Percentiles rank a stretch among this genome's conserved stretches.
Evolutionary conservation across 92 coral and sea anemone species (phyloP).

Genomic region (Isaurus tuberculatus): DNA sequence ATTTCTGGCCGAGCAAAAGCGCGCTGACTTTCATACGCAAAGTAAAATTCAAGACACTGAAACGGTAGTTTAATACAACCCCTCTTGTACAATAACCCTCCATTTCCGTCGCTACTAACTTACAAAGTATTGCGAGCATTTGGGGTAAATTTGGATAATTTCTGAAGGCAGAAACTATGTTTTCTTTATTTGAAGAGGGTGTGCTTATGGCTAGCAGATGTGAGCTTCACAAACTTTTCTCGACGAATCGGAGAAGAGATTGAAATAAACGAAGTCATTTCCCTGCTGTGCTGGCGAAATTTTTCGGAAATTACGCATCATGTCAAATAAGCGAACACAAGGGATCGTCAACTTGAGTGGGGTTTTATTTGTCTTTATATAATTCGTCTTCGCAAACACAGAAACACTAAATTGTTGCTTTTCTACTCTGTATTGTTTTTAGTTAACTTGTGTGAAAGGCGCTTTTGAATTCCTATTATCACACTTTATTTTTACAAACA

Average conservation of each 20-base stretch:
- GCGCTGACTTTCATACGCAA: conserved; percentile 20
- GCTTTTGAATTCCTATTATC: neutral
- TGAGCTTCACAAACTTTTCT: conserved; percentile 13
- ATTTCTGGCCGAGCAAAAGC: neutral
- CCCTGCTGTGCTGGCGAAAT: conserved; percentile 41
- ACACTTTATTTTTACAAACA: neutral
- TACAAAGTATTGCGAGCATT: conserved; percentile 17
- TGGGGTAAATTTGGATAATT: conserved; percentile 22
- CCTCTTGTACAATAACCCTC: conserved; percentile 28
- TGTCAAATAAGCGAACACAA: neutral
- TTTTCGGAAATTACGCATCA: conserved; percentile 45
- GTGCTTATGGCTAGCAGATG: conserved; percentile 50
- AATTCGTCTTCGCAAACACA: neutral
- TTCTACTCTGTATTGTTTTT: neutral
- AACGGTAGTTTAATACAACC: conserved; percentile 19
- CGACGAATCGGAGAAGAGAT: conserved; percentile 27
- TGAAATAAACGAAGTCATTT: conserved; percentile 9
- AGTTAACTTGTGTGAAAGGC: neutral
- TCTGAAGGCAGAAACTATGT: conserved; percentile 14
- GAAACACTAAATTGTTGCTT: neutral
- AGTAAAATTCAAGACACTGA: neutral
- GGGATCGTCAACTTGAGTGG: conserved; percentile 8
- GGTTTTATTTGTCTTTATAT: neutral
- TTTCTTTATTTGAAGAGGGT: conserved; percentile 41
- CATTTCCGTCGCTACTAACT: conserved; percentile 15